Evolutionary conservation across 2,888 invertebrate genomes (phyloP), one percentile per base, ranked within the genome.

Genomic region (Ligdia adustata): DNA sequence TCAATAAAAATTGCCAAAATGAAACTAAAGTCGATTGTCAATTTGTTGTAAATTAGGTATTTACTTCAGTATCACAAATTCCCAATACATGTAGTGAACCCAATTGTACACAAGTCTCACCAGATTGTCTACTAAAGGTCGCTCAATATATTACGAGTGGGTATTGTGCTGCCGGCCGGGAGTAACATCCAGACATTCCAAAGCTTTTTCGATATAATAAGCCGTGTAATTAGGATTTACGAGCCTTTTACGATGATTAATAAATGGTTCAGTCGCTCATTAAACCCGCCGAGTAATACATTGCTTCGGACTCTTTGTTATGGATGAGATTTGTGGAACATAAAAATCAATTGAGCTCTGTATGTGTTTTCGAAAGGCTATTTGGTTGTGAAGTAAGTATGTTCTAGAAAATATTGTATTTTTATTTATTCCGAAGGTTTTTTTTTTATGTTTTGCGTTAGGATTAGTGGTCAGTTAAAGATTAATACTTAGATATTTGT

Each of bases 181-280:
- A 64, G 64, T 72, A 26, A 78, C 76, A 70, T 72, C 65, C 68
- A 64, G 62, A 67, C 62, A 63, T 64, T 57, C 69, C 61, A 64
- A 56, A 67, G 68, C 69, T 64, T 73, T 75, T 73, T 82, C 70
- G 77, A 84, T 84, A 84, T 86, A 85, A 87, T 85, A 86, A 84
- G 85, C 77, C 72, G 59, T 79, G 78, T 85, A 85, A 86, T 85
- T 82, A 82, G 79, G 75, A 87, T 87, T 86, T 85, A 87, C 81
- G 72, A 71, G 61, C 70, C 76, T 75, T 79, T 83, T 78, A 76
- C 74, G 73, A 83, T 82, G 82, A 85, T 82, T 82, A 82, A 57
- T 55, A 85, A 82, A 73, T 43, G 70, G 64, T 65, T 53, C 53
- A 59, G 56, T 56, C 52, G 62, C 71, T 79, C 79, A 79, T 82